These are phyloP conservation scores for Pangasius sanitwongsei DNA, from an alignment of 2,797 vertebrate genomes.

Conservation along the genomic window DNA sequence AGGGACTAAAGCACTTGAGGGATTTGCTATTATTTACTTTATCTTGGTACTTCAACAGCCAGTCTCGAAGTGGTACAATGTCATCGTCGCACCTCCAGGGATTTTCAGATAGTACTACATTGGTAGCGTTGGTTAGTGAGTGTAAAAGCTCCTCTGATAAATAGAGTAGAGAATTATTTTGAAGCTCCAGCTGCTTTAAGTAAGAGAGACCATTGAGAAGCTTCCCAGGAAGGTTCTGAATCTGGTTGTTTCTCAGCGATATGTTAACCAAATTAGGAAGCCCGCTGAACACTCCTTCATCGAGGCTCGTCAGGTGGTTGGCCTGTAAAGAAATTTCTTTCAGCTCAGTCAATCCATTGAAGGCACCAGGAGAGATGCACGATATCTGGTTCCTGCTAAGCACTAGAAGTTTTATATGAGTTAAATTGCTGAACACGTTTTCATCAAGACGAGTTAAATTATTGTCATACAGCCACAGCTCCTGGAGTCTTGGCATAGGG, in stretches of 20 bases:
- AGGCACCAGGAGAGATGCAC: conserved; percentile 74
- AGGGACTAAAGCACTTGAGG: conserved; percentile 77
- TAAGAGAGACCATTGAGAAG: conserved; percentile 74
- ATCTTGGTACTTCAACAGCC: conserved; percentile 76
- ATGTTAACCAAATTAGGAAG: conserved; percentile 83
- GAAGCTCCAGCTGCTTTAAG: conserved; percentile 81
- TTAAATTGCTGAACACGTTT: conserved; percentile 82
- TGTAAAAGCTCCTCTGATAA: conserved; percentile 79
- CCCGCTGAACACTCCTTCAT: conserved; percentile 75
- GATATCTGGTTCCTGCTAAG: conserved; percentile 86
- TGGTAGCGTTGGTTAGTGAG: conserved; percentile 68
- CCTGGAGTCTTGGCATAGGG: conserved; percentile 74
- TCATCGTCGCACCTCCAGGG: conserved; percentile 89
- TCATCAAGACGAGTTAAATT: conserved; percentile 77
- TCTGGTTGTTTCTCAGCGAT: conserved; percentile 87
- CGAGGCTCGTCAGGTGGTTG: conserved; percentile 78
- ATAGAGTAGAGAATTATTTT: conserved; percentile 82
- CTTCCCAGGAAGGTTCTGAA: conserved; percentile 73
- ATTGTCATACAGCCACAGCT: conserved; percentile 93
- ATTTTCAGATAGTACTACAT: conserved; percentile 83
- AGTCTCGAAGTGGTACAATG: conserved; percentile 81
- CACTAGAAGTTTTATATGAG: conserved; percentile 80
- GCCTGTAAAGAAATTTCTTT: conserved; percentile 87
- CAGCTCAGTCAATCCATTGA: conserved; percentile 80
- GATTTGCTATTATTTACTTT: conserved; percentile 75